Evolutionary conservation across 2,888 invertebrate genomes (phyloP), one percentile per base, ranked within the genome.

Genomic region (Acronicta alni): DNA sequence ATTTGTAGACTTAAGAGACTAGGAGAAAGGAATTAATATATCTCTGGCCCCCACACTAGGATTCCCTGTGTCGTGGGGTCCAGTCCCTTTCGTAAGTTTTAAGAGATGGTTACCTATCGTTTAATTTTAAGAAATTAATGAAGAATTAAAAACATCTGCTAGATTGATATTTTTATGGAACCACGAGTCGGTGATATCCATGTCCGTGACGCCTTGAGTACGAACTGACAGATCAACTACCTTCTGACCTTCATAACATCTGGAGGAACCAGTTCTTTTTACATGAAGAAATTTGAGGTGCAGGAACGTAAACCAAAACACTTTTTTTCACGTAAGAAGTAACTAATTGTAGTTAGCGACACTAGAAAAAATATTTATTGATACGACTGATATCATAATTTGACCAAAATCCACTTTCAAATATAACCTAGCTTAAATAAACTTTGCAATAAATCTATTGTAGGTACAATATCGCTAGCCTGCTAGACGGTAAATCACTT

Each of bases 391-490:
- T 57, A 48, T 49, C 60, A 59, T 26, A 46, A 37, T 66, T 73
- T 64, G 6, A 23, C 12, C 5, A 5, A 35, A 32, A 35, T 35
- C 35, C 7, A n/a, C 6, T 35, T 35, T n/a, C n/a, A 35, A 67
- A 41, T 57, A 35, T 63, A 60, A 46, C 65, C 57, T 63, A 58
- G 66, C 67, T 67, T 57, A 62, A 70, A 77, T 65, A 64, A 53
- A 54, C 46, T 70, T 74, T 72, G 62, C 63, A 60, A 65, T 62
- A 63, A 73, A 72, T 70, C 53, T 67, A 66, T 77, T 75, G 71
- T n/a, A n/a, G n/a, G n/a, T 77, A 72, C 72, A 73, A 72, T 66
- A 59, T 65, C 70, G 57, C 60, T 54, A 61, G 48, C 54, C 64
- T 60, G 54, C 48, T 41, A 65, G 42, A 46, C 46, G 43, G 42